Evolutionary conservation across 2,888 invertebrate species (phyloP).

Genomic region (Pseudococcus longispinus): DNA sequence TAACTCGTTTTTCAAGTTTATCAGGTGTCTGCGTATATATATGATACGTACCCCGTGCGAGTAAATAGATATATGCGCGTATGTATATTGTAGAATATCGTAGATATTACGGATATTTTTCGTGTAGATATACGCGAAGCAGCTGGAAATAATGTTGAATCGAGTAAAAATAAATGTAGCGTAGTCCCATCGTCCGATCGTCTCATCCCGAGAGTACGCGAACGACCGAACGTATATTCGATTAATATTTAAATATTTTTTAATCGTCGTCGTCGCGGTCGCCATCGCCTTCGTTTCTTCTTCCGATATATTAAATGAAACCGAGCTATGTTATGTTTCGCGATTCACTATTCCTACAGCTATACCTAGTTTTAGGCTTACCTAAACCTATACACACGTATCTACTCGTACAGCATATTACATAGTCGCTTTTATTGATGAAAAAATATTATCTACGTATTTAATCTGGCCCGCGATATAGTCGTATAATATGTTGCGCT

Average conservation of each 20-base stretch:
- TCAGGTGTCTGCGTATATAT: conserved; percentile 46
- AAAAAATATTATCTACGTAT: background rate
- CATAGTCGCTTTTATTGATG: background rate
- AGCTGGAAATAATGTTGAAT: conserved; percentile 35
- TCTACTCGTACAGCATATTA: too few relatives aligned
- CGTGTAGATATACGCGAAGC: background rate
- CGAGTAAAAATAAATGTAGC: conserved; percentile 21
- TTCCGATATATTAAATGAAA: background rate
- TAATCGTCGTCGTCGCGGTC: background rate
- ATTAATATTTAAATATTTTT: conserved; percentile 20
- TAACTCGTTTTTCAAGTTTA: conserved; percentile 45
- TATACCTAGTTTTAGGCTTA: background rate
- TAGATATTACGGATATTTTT: background rate
- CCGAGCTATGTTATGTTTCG: background rate
- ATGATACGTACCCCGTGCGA: too few relatives aligned
- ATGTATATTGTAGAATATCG: too few relatives aligned
- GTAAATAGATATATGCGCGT: background rate
- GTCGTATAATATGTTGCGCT: conserved; percentile 10
- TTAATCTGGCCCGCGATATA: background rate
- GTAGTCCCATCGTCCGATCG: background rate
- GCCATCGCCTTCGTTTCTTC: background rate
- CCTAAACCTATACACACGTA: too few relatives aligned
- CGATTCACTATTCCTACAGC: background rate
- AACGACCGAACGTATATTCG: background rate
- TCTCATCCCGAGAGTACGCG: background rate